Evolutionary conservation across 2,888 invertebrate genomes (phyloP).

Genomic region (Incurvaria masculella): DNA sequence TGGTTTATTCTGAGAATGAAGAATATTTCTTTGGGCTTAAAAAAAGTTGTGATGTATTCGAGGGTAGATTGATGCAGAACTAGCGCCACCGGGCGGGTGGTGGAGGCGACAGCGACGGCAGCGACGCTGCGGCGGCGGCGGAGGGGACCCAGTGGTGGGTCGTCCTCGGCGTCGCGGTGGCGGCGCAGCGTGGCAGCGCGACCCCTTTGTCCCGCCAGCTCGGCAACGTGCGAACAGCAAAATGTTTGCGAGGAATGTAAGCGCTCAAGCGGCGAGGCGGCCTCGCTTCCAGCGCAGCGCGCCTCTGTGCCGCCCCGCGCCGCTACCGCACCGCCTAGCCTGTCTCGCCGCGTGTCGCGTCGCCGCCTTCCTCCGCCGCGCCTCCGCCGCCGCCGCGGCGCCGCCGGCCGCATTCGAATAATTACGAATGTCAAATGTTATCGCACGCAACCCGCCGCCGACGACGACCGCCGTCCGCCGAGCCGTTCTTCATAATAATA

Average conservation of each 20-base stretch:
- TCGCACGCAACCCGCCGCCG: conserved; percentile 55
- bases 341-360: conserved; percentile 22
- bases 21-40: too few species aligned
- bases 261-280: neutral
- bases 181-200: conserved; percentile 23
- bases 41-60: too few species aligned
- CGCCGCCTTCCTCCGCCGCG: conserved; percentile 5
- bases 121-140: too few species aligned
- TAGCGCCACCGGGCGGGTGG: too few species aligned
- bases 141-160: too few species aligned
- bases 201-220: conserved; percentile 48
- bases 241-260: neutral
- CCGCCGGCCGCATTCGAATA: conserved; percentile 41
- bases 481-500: conserved; percentile 58
- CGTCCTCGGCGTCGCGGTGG: neutral
- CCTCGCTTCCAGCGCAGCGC: conserved; percentile 22
- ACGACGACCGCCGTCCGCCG: conserved; percentile 53
- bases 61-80: too few species aligned
- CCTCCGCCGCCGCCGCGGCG: conserved; percentile 27
- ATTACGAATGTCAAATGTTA: conserved; percentile 59
- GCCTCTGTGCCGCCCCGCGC: conserved; percentile 21
- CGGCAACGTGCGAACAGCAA: conserved; percentile 14
- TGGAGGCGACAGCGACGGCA: neutral
- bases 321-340: conserved; percentile 20
- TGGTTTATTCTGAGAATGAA: too few species aligned